Evolutionary conservation across 2,888 invertebrate genomes (phyloP).

Genomic region (Trichogramma evanescens): DNA sequence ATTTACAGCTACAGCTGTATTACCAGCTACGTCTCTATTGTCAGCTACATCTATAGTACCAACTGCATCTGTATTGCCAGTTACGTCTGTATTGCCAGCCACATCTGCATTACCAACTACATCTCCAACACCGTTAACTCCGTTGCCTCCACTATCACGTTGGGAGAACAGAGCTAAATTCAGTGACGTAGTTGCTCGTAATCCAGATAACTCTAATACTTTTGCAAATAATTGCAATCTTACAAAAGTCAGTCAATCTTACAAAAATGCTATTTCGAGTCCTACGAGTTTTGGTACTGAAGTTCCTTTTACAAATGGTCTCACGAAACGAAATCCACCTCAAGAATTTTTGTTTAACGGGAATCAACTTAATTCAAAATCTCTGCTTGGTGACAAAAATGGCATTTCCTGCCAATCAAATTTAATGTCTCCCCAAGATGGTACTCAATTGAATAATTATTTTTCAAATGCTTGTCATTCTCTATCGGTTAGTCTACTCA

Average conservation of each 20-base stretch:
- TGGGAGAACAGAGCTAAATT: conserved; percentile 56
- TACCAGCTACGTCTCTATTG: not conserved
- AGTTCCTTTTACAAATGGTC: conserved; percentile 3
- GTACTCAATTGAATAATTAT: conserved; percentile 35
- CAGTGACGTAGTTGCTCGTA: conserved; percentile 56
- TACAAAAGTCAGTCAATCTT: no score
- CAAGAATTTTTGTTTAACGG: conserved; percentile 21
- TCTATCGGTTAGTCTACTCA: conserved; percentile 28
- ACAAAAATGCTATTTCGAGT: conserved; percentile 5
- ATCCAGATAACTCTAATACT: conserved; percentile 39
- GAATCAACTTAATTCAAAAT: conserved; percentile 17
- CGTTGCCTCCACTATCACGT: conserved; percentile 43
- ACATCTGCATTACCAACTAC: not conserved
- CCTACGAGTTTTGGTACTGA: conserved; percentile 17
- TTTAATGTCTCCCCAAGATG: conserved; percentile 19
- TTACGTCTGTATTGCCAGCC: no score
- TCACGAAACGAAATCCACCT: conserved; percentile 12
- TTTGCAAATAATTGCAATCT: conserved; percentile 25
- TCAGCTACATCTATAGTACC: no score
- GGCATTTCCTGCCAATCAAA: not conserved
- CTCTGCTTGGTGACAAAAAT: conserved; percentile 4
- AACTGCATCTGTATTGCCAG: no score
- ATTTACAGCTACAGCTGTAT: conserved; percentile 11
- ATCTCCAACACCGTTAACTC: conserved; percentile 8
- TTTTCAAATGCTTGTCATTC: conserved; percentile 39